A percentile compares a stretch with the other conserved stretches of the same genome.
These are phyloP conservation scores for Trachemys scripta DNA, from an alignment of 2,113 vertebrate genomes.

Conservation along the genomic window DNA sequence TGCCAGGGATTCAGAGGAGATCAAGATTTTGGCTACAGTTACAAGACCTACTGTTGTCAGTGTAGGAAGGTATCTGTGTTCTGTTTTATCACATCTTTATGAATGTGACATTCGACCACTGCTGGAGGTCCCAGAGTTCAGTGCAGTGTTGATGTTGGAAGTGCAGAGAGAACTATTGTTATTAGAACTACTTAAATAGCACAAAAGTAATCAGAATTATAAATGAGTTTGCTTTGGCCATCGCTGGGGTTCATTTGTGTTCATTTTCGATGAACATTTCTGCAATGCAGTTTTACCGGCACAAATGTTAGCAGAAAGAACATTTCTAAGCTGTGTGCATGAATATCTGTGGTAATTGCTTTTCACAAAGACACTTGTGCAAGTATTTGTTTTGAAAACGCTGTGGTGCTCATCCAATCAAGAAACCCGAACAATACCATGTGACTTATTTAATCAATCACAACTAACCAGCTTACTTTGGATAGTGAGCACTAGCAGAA, in stretches of 20 bases:
- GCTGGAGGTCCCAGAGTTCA: background rate
- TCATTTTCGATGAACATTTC: constrained; percentile 33
- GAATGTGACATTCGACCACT: background rate
- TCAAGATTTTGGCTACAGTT: background rate
- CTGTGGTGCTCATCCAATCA: background rate
- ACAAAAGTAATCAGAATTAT: background rate
- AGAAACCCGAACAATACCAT: background rate
- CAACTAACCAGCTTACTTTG: background rate
- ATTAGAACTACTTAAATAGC: background rate
- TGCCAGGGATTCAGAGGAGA: background rate
- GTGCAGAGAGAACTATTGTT: background rate
- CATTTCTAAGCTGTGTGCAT: background rate
- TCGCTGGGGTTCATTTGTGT: constrained; percentile 30
- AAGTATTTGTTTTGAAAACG: background rate
- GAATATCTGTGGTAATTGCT: background rate
- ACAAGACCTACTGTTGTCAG: background rate
- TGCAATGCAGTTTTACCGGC: background rate
- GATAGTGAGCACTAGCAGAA: background rate
- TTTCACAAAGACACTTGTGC: background rate
- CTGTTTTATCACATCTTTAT: constrained; percentile 7
- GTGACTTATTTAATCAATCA: background rate
- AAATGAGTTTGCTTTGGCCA: constrained; percentile 59
- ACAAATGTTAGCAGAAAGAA: background rate
- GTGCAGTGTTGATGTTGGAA: background rate
- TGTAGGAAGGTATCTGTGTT: background rate